Evolutionary conservation across 2,113 vertebrate species (phyloP).

Genomic region (Xyrauchen texanus): DNA sequence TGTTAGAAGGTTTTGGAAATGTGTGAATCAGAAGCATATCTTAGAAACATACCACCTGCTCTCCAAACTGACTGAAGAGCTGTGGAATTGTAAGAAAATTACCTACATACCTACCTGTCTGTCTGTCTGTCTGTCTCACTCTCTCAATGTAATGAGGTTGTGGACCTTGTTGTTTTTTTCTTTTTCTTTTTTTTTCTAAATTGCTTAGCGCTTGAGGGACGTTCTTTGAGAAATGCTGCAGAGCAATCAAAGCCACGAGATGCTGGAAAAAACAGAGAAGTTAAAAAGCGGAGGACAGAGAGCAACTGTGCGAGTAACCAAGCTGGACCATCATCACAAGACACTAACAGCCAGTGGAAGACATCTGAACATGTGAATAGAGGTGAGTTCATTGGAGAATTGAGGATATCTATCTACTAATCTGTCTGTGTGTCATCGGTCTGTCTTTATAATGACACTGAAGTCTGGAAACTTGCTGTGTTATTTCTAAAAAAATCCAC

Average conservation of each 20-base stretch:
- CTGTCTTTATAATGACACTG: too few species aligned
- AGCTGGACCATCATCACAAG: slow-evolving; percentile 6
- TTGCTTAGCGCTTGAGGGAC: too few species aligned
- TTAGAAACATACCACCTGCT: neutral
- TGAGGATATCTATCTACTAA: neutral
- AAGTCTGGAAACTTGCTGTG: too few species aligned
- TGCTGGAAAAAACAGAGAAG: neutral
- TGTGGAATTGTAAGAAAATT: too few species aligned
- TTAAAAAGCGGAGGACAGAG: neutral
- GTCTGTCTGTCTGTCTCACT: too few species aligned
- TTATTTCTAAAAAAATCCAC: too few species aligned
- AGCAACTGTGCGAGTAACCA: neutral
- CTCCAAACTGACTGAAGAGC: neutral
- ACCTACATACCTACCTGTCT: too few species aligned
- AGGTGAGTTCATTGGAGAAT: neutral
- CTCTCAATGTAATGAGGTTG: too few species aligned
- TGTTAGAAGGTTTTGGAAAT: neutral
- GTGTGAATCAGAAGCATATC: neutral
- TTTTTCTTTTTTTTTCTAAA: too few species aligned
- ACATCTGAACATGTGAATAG: neutral
- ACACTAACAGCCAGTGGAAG: neutral
- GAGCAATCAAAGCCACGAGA: too few species aligned
- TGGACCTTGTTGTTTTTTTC: too few species aligned
- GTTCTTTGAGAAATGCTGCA: neutral
- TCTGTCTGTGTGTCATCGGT: neutral